phyloP scores from a whole-genome alignment of 2,888 invertebrate genomes.

The Coleophora deauratella region DNA sequence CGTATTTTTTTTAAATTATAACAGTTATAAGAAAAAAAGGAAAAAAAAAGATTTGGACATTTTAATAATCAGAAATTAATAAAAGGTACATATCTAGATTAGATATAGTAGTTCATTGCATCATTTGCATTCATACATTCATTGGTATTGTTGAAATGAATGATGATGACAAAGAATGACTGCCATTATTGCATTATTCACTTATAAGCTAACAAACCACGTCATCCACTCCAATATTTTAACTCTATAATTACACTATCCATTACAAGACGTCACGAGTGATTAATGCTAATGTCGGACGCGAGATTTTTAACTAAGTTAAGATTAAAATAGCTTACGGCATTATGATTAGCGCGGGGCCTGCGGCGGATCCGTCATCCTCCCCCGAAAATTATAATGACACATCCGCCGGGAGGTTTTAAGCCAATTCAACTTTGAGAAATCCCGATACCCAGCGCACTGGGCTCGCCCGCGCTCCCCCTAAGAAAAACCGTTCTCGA shows the following conservation, averaged over 20 bases:
- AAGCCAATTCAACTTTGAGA: constrained; percentile 64
- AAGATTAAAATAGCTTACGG: constrained; percentile 73
- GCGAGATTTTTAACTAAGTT: constrained; percentile 74
- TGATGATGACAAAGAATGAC: no score
- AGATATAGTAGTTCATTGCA: no score
- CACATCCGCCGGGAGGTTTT: constrained; percentile 67
- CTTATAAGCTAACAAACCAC: no score
- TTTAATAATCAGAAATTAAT: no score
- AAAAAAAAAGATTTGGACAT: no score
- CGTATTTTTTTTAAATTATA: no score
- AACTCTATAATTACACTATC: constrained; percentile 46
- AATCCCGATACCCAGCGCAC: constrained; percentile 44
- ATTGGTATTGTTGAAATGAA: no score
- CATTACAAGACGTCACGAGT: constrained; percentile 68
- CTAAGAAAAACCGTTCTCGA: constrained; percentile 28
- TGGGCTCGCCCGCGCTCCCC: constrained; percentile 23
- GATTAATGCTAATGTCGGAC: constrained; percentile 70
- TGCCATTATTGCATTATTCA: no score
- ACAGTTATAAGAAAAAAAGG: no score
- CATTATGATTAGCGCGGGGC: constrained; percentile 57
- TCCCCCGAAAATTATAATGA: constrained; percentile 71
- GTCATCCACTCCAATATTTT: no score
- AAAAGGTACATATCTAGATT: no score
- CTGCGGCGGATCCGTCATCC: constrained; percentile 66
- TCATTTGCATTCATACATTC: no score